Percentiles rank a stretch among this genome's conserved stretches.
phyloP scores from a whole-genome alignment of 2,888 invertebrate genomes.

The Caenorhabditis sp. region DNA sequence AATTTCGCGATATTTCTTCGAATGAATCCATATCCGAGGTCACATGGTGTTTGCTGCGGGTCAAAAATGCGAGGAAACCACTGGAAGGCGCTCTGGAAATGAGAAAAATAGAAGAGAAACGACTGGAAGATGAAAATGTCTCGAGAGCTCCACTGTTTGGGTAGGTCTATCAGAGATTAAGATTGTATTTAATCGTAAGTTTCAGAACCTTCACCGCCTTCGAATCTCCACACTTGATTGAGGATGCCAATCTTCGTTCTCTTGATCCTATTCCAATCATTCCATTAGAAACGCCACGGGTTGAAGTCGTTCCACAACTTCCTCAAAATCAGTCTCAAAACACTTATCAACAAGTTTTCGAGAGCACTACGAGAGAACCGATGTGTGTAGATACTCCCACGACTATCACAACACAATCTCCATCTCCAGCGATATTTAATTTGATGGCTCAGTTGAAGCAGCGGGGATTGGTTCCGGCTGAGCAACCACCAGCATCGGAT shows the following conservation, averaged over 20 bases:
- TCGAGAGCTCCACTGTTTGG: slow-evolving; percentile 55
- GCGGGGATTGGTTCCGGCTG: slow-evolving; percentile 29
- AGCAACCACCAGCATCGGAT: slow-evolving; percentile 6
- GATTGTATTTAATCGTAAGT: neutral
- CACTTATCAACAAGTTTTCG: slow-evolving; percentile 42
- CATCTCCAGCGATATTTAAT: slow-evolving; percentile 2
- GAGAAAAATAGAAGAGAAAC: slow-evolving; percentile 19
- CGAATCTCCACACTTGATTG: slow-evolving; percentile 21
- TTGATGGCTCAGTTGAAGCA: slow-evolving; percentile 46
- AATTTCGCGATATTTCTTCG: slow-evolving; percentile 17
- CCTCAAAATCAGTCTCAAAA: neutral
- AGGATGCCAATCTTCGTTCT: slow-evolving; percentile 31
- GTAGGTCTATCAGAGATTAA: slow-evolving; percentile 3
- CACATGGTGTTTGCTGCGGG: slow-evolving; percentile 20
- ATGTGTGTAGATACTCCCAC: neutral
- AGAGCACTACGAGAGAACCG: neutral
- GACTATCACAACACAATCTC: neutral
- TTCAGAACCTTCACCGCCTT: slow-evolving; percentile 40
- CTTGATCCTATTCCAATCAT: slow-evolving; percentile 18
- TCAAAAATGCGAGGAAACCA: slow-evolving; percentile 20
- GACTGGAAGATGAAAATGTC: slow-evolving; percentile 15
- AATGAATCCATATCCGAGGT: neutral
- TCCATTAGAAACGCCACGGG: neutral
- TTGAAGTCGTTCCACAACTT: neutral
- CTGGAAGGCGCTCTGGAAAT: neutral